Conservation (phyloP, 2,797 vertebrate species). For the Neomorphus geoffroyi region DNA sequence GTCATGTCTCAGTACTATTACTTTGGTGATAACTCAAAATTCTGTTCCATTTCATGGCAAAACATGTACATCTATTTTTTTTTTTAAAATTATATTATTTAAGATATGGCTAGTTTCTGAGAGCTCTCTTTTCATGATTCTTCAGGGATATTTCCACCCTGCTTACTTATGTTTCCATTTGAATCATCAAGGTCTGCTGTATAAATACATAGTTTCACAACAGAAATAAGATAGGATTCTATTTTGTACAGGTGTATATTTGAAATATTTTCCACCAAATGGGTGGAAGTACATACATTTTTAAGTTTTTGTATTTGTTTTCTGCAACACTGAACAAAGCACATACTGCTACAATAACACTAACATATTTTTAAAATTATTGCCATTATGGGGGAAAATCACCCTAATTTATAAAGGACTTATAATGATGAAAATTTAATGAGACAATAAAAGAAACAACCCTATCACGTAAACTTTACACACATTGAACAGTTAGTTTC, state of each 20-base stretch:
- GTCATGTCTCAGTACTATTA: background rate
- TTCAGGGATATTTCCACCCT: background rate
- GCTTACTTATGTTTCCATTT: background rate
- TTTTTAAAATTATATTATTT: background rate
- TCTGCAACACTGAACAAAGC: background rate
- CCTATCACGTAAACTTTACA: background rate
- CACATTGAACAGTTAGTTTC: background rate
- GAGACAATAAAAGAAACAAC: background rate
- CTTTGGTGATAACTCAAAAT: background rate
- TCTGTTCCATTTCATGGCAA: background rate
- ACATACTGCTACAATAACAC: background rate
- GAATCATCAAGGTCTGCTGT: background rate
- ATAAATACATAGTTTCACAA: background rate
- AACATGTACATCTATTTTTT: background rate
- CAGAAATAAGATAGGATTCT: background rate
- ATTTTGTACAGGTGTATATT: background rate
- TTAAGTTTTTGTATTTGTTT: background rate
- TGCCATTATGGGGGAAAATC: background rate
- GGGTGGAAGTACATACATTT: background rate
- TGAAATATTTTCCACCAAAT: no score
- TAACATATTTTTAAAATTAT: background rate
- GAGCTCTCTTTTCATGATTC: background rate
- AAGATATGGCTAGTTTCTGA: background rate
- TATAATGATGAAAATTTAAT: background rate
- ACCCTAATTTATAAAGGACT: background rate